Percentiles rank a stretch among this genome's conserved stretches.
Conservation (phyloP, 1,140 invertebrate genomes). For the Apocrypta bakeri region DNA sequence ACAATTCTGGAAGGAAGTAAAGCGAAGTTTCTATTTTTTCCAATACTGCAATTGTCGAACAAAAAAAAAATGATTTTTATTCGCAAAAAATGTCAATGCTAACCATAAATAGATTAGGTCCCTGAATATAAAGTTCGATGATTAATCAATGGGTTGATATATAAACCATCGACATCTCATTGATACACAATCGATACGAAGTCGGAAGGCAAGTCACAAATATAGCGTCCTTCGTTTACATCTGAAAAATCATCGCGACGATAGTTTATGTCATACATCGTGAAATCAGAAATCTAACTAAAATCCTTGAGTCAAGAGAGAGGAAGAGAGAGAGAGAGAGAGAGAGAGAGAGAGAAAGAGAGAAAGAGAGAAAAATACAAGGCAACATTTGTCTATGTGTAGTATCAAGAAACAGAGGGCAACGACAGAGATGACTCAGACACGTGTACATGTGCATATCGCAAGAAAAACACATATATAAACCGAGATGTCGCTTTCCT, state of each 20-base stretch:
- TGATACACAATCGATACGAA: not conserved
- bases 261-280: not conserved
- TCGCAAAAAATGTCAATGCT: not conserved
- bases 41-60: no score
- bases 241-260: not conserved
- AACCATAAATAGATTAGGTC: not conserved
- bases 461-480: not conserved
- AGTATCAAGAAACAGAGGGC: not conserved
- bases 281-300: not conserved
- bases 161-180: not conserved
- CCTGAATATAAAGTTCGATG: not conserved
- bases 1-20: no score
- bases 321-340: slow-evolving; percentile 9
- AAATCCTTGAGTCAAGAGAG: not conserved
- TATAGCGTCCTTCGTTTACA: not conserved
- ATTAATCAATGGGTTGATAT: not conserved
- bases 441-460: not conserved
- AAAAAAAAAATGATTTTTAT: no score
- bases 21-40: no score
- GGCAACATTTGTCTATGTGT: not conserved
- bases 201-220: no score
- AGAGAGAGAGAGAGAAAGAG: slow-evolving; percentile 4
- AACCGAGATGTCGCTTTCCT: not conserved
- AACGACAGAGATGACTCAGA: slow-evolving; percentile 40
- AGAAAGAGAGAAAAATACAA: not conserved